Percentiles rank a stretch among this genome's conserved stretches.
Conservation (phyloP, 2,888 invertebrate genomes). For the Toxonevra muliebris region DNA sequence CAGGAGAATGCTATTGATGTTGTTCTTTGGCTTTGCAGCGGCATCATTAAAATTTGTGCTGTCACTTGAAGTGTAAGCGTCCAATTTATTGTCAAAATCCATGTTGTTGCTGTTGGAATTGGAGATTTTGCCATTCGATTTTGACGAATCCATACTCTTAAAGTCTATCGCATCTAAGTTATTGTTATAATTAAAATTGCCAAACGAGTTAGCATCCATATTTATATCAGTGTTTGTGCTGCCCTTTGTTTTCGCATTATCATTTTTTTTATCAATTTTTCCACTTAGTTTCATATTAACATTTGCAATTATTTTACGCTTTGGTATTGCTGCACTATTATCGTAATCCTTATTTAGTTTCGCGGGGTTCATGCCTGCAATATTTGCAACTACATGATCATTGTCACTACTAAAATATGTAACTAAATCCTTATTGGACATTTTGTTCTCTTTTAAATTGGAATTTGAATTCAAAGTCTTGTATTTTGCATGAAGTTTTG, state of each 20-base stretch:
- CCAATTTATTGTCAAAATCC: not conserved
- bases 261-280: not conserved
- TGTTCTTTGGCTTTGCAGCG: constrained; percentile 1
- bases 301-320: too few species aligned
- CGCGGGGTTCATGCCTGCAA: too few species aligned
- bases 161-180: too few species aligned
- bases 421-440: too few species aligned
- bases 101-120: constrained; percentile 12
- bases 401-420: too few species aligned
- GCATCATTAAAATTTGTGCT: not conserved
- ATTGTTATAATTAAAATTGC: too few species aligned
- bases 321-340: too few species aligned
- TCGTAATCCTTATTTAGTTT: too few species aligned
- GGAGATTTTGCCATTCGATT: not conserved
- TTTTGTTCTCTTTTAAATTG: not conserved
- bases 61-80: not conserved
- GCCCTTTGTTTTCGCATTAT: not conserved
- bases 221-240: not conserved
- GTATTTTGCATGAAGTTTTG: not conserved
- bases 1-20: constrained; percentile 10
- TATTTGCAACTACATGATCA: too few species aligned
- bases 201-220: not conserved
- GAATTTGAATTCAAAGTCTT: not conserved
- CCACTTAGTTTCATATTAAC: too few species aligned
- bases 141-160: not conserved